These are phyloP conservation scores for Pseudococcus jackbeardsleyi DNA, from an alignment of 2,888 invertebrate species.

Conservation along the genomic window DNA sequence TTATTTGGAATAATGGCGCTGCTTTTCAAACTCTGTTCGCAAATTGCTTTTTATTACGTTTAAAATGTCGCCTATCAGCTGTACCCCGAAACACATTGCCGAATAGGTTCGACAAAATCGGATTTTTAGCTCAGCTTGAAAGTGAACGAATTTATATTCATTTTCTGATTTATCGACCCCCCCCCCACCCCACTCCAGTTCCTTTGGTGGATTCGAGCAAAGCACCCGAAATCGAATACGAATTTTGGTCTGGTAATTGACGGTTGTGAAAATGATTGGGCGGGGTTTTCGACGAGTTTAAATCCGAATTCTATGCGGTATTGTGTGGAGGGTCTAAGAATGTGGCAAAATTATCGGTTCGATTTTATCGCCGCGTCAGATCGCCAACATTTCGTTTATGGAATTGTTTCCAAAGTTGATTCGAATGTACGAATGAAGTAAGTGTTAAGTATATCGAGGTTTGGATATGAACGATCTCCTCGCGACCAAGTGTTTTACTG, in stretches of 20 bases:
- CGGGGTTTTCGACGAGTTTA: background rate
- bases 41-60: constrained; percentile 25
- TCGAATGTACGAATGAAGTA: background rate
- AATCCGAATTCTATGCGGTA: background rate
- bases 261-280: background rate
- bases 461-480: too few relatives aligned
- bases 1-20: constrained; percentile 3
- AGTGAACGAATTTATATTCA: background rate
- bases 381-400: background rate
- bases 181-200: too few relatives aligned
- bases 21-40: constrained; percentile 12
- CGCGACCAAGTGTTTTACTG: too few relatives aligned
- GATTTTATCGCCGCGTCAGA: background rate
- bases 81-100: background rate
- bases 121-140: background rate
- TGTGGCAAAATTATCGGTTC: background rate
- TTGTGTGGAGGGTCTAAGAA: background rate
- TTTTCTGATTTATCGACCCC: background rate
- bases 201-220: too few relatives aligned
- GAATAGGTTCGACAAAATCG: background rate
- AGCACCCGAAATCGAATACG: background rate
- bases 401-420: background rate
- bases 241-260: background rate
- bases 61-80: background rate
- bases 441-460: too few relatives aligned